Evolutionary conservation across 2,797 vertebrate genomes (phyloP).

Genomic region (Alosa sapidissima): DNA sequence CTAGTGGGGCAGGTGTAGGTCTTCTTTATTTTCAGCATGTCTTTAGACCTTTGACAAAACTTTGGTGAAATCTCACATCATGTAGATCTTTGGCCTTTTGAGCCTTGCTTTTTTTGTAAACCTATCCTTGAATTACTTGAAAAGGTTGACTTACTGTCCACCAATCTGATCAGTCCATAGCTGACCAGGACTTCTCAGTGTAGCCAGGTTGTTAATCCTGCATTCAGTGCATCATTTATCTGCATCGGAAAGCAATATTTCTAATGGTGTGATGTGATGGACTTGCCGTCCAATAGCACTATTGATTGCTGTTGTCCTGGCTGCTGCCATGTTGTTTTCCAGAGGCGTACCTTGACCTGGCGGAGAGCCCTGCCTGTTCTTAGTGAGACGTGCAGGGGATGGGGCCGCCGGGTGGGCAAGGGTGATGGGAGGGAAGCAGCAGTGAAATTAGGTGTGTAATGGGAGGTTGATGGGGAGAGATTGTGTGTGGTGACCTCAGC

Average conservation of each 20-base stretch:
- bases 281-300: constrained; percentile 40
- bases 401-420: background rate
- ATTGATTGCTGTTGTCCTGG: constrained; percentile 44
- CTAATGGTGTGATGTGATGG: constrained; percentile 48
- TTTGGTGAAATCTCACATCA: background rate
- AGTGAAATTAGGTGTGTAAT: constrained; percentile 72
- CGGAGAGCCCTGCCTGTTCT: constrained; percentile 33
- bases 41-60: background rate
- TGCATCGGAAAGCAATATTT: constrained; percentile 45
- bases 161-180: background rate
- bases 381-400: constrained; percentile 29
- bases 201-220: constrained; percentile 13
- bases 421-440: constrained; percentile 41
- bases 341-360: constrained; percentile 32
- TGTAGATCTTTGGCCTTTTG: background rate
- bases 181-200: background rate
- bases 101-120: background rate
- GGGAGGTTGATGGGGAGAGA: constrained; percentile 72
- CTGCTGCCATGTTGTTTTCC: constrained; percentile 42
- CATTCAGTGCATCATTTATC: constrained; percentile 27
- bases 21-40: background rate
- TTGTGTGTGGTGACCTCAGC: constrained; percentile 72
- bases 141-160: background rate
- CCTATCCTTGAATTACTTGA: background rate
- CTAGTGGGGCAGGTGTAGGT: too few relatives aligned